Evolutionary conservation across 2,888 invertebrate species (phyloP), one percentile per base, ranked within the genome.

Genomic region (Seira musarum): DNA sequence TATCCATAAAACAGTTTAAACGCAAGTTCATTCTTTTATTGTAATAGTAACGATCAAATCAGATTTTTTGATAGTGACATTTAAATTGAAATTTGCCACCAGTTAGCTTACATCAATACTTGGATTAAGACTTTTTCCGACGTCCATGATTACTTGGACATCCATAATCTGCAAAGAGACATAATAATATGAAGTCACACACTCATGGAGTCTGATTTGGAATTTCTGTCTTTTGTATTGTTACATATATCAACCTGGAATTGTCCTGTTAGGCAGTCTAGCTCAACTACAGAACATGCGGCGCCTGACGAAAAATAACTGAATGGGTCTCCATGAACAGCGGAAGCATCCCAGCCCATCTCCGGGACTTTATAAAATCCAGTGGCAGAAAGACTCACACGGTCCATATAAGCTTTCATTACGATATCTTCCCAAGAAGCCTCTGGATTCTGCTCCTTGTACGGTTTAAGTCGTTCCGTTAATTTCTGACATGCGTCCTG

Each of bases 141-240:
- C 91, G 90, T 98, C 98, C 98, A 98, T 98, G 0, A 98, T 97
- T 86, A 98, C 97, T 87, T 98, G 97, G 0, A 95, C 94, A 87
- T 94, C 91, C 46, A 96, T 89, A 2, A 97, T 92, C 90, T 83
- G 53, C 13, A 60, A 40, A 35, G 22, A 65, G 57, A 21, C 40
- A 35, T 63, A 63, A 30, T 13, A 15, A 53, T 15, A 2, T 15
- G 2, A 49, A 10, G 24, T 19, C 8, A n/a, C n/a, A n/a, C 30
- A 8, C 30, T 30, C 30, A 64, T 64, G 8, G 13, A 35, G 15
- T 2, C 2, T 60, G 30, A 30, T 30, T 40, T 2, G 19, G 30
- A 30, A 60, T 21, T 46, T n/a, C n/a, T n/a, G n/a, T n/a, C n/a
- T n/a, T n/a, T n/a, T n/a, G n/a, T n/a, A 30, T 5, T 30, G 30